Conservation (phyloP, 2,797 vertebrate genomes). For the Balearica regulorum region DNA sequence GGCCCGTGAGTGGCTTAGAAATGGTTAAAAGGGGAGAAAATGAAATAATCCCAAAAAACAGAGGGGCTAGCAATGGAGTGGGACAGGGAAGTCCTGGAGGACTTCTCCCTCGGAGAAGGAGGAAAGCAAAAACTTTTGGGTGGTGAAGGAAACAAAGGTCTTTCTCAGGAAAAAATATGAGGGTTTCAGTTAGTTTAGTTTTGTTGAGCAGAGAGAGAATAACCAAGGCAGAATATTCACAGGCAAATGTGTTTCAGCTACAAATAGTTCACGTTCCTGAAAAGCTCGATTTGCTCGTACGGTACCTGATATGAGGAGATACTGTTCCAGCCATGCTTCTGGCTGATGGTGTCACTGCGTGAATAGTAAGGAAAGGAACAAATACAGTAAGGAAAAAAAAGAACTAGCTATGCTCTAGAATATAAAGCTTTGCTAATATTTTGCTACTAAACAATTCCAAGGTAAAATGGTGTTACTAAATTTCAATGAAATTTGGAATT, state of each 20-base stretch:
- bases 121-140: neutral
- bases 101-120: neutral
- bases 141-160: neutral
- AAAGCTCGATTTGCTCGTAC: neutral
- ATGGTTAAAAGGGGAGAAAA: neutral
- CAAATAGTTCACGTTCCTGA: neutral
- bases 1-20: neutral
- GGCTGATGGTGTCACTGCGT: neutral
- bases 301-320: neutral
- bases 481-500: neutral
- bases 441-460: neutral
- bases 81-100: too few species aligned
- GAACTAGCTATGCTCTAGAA: neutral
- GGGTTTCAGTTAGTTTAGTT: neutral
- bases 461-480: neutral
- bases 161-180: neutral
- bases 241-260: neutral
- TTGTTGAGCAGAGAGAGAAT: neutral
- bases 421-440: neutral
- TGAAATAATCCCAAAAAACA: neutral
- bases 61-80: neutral
- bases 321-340: neutral
- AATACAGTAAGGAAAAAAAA: neutral
- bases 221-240: neutral
- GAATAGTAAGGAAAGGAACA: neutral